Evolutionary conservation across 1,140 invertebrate genomes (phyloP).

Genomic region (Pseudomyrmex sp.): DNA sequence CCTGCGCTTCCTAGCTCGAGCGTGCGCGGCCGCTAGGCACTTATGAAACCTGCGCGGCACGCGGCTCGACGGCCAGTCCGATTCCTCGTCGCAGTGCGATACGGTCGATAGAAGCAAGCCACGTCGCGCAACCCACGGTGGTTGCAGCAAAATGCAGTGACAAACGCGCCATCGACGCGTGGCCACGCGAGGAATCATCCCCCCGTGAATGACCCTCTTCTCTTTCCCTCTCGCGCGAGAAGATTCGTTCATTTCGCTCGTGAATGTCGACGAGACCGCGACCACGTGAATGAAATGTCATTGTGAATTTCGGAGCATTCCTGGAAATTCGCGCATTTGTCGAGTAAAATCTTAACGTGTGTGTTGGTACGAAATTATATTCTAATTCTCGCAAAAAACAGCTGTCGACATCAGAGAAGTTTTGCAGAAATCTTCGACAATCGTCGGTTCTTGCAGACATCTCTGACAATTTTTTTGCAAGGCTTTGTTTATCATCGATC

Average conservation of each 20-base stretch:
- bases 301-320: not conserved
- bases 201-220: not conserved
- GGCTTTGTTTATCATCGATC: not conserved
- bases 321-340: not conserved
- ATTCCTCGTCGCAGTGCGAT: slow-evolving; percentile 80
- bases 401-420: not conserved
- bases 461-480: not conserved
- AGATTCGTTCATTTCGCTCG: slow-evolving; percentile 60
- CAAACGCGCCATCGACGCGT: slow-evolving; percentile 34
- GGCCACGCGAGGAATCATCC: slow-evolving; percentile 12
- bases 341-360: not conserved
- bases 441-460: not conserved
- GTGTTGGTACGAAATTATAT: not conserved
- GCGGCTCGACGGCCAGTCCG: slow-evolving; percentile 70
- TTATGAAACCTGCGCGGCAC: slow-evolving; percentile 78
- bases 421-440: no score
- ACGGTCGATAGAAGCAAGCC: slow-evolving; percentile 77
- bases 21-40: slow-evolving; percentile 32
- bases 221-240: slow-evolving; percentile 22
- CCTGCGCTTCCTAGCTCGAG: slow-evolving; percentile 56
- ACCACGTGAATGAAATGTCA: slow-evolving; percentile 17
- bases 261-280: slow-evolving; percentile 61
- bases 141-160: slow-evolving; percentile 63
- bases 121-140: slow-evolving; percentile 63
- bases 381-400: not conserved